phyloP scores from a whole-genome alignment of 2,113 vertebrate genomes.

The Myocastor coypus region DNA sequence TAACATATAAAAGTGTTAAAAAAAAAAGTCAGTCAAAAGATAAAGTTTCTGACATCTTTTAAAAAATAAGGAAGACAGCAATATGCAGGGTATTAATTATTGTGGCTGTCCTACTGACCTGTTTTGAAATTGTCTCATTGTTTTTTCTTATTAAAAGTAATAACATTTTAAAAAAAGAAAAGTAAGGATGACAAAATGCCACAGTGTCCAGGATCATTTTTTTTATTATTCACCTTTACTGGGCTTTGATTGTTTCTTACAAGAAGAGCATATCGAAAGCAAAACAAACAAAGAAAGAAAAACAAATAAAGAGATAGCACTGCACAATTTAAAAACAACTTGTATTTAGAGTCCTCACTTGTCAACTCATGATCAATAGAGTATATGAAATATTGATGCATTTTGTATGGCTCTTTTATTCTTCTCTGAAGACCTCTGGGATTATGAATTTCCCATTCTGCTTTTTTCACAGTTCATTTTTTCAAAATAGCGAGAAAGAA shows the following conservation, averaged over 20 bases:
- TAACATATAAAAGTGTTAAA: not conserved
- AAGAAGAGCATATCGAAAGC: not conserved
- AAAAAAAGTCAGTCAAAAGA: not conserved
- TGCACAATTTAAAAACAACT: not conserved
- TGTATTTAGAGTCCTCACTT: not conserved
- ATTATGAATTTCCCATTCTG: not conserved
- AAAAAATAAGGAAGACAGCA: not conserved
- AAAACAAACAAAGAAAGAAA: not conserved
- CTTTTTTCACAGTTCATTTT: constrained; percentile 10
- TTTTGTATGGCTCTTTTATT: not conserved
- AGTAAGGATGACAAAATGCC: not conserved
- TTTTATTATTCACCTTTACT: not conserved
- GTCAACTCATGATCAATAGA: not conserved
- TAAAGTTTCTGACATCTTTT: not conserved
- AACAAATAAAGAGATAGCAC: no score
- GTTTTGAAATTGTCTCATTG: no score
- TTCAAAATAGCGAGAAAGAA: not conserved
- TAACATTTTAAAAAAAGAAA: not conserved
- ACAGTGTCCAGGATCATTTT: not conserved
- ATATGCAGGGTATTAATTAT: no score
- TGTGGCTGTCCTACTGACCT: no score
- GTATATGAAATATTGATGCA: not conserved
- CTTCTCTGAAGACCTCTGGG: not conserved
- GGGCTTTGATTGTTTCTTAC: not conserved
- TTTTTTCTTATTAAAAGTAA: no score